Percentiles rank a stretch among this genome's conserved stretches.
Evolutionary conservation across 2,888 invertebrate genomes (phyloP).

Genomic region (Syritta pipiens): DNA sequence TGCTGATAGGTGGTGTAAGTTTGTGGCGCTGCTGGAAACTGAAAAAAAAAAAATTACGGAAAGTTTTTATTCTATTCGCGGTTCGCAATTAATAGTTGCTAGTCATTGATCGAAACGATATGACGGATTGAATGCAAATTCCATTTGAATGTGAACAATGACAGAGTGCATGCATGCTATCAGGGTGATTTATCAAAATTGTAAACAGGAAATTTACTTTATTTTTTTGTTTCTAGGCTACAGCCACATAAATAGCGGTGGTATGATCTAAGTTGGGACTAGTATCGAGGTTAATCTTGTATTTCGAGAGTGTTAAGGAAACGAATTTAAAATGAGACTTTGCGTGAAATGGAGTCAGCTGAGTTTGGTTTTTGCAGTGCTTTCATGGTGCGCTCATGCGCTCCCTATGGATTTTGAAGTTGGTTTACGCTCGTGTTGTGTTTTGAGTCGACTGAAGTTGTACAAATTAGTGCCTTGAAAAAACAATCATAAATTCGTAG

Average conservation of each 20-base stretch:
- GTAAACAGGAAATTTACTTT: not conserved
- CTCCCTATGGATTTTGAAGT: slow-evolving; percentile 23
- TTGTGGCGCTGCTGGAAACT: slow-evolving; percentile 35
- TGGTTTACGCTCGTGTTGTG: no score
- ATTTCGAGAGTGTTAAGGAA: no score
- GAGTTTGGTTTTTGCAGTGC: slow-evolving; percentile 12
- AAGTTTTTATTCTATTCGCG: not conserved
- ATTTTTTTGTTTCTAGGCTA: not conserved
- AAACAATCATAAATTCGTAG: no score
- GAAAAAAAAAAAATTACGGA: not conserved
- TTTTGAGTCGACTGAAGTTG: no score
- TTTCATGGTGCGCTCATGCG: not conserved
- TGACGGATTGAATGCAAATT: not conserved
- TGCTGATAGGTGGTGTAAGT: slow-evolving; percentile 35
- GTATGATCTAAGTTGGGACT: not conserved
- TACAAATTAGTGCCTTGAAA: no score
- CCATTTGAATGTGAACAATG: not conserved
- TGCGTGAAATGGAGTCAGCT: not conserved
- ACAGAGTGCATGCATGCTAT: slow-evolving; percentile 5
- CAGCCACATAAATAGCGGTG: slow-evolving; percentile 32
- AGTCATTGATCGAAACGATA: not conserved
- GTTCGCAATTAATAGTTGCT: not conserved
- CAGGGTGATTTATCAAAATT: not conserved
- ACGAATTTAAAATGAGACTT: slow-evolving; percentile 17
- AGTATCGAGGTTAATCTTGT: slow-evolving; percentile 9